These are phyloP conservation scores for Aurelia sp. DNA, from an alignment of 30 jellyfish, hydroid and myxozoan genomes.

Conservation along the genomic window DNA sequence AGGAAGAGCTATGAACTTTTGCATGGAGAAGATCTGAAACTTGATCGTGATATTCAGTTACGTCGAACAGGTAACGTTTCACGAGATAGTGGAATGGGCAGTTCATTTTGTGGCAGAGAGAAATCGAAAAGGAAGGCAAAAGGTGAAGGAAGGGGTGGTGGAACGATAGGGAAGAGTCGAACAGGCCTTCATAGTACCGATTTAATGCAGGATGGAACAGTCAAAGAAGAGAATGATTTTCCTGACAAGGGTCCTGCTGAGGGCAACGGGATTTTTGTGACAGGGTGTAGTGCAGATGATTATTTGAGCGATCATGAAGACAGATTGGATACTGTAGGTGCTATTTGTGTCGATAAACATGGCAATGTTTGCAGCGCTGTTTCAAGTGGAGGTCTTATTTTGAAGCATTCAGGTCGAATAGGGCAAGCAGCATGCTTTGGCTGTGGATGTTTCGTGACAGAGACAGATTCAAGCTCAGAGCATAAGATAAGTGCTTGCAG, in stretches of 20 bases:
- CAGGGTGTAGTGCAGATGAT: background rate
- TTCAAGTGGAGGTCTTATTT: conserved; percentile 88
- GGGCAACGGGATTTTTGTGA: background rate
- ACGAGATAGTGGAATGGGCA: too few relatives aligned
- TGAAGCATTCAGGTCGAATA: conserved; percentile 86
- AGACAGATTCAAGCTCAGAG: background rate
- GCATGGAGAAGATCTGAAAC: too few relatives aligned
- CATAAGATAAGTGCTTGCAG: conserved; percentile 43
- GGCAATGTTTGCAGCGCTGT: conserved; percentile 79
- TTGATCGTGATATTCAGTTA: too few relatives aligned
- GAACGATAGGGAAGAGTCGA: too few relatives aligned
- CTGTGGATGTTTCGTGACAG: conserved; percentile 80
- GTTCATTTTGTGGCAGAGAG: too few relatives aligned
- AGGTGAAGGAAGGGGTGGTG: too few relatives aligned
- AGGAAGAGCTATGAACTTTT: too few relatives aligned
- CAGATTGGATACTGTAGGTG: conserved; percentile 85
- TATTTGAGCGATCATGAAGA: background rate
- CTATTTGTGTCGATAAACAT: conserved; percentile 69
- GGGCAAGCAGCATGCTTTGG: conserved; percentile 91
- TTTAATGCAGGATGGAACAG: too few relatives aligned
- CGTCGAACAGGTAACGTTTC: too few relatives aligned
- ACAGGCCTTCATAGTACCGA: too few relatives aligned
- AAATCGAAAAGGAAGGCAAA: too few relatives aligned
- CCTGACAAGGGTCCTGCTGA: background rate
- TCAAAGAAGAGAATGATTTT: background rate